phyloP scores from a whole-genome alignment of 2,888 invertebrate species.

The Cyaniris semiargus region DNA sequence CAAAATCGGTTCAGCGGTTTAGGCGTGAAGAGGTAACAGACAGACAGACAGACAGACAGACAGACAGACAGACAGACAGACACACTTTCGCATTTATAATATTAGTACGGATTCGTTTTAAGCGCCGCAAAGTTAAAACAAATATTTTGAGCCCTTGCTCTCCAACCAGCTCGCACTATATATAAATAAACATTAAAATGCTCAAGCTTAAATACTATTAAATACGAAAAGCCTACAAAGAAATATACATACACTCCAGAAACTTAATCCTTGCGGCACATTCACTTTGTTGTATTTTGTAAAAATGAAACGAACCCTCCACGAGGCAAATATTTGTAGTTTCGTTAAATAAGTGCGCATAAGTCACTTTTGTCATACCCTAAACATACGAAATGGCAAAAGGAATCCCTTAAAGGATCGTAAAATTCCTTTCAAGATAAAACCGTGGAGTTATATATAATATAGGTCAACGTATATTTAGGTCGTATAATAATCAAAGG shows the following conservation, averaged over 20 bases:
- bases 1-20: too few relatives aligned
- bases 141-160: too few relatives aligned
- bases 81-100: too few relatives aligned
- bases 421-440: constrained; percentile 27
- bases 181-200: not conserved
- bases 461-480: constrained; percentile 23
- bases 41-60: too few relatives aligned
- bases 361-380: constrained; percentile 15
- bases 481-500: constrained; percentile 20
- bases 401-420: constrained; percentile 27
- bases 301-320: not conserved
- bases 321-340: constrained; percentile 8
- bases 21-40: too few relatives aligned
- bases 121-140: too few relatives aligned
- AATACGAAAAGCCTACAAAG: not conserved
- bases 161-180: too few relatives aligned
- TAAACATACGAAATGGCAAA: constrained; percentile 19
- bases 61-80: too few relatives aligned
- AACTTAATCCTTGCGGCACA: not conserved
- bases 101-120: too few relatives aligned
- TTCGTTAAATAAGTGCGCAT: constrained; percentile 18
- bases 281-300: not conserved
- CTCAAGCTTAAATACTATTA: not conserved
- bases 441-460: constrained; percentile 16
- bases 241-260: not conserved